Conservation (phyloP, 2,797 vertebrate species). For the Cynopterus sphinx region DNA sequence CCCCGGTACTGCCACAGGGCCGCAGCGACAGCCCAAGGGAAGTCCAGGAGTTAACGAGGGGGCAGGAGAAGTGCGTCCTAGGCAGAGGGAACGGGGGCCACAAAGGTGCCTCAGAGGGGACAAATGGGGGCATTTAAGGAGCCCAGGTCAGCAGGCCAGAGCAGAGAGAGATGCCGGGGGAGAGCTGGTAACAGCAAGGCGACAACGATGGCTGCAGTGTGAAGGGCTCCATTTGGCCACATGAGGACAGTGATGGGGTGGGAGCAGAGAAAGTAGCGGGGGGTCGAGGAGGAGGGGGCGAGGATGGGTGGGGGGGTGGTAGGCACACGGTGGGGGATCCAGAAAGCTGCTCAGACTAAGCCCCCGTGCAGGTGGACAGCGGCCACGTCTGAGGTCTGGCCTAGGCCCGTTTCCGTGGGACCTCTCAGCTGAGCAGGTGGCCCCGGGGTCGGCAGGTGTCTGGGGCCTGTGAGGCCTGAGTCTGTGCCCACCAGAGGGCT, state of each 20-base stretch:
- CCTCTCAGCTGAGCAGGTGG: neutral
- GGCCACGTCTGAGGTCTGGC: neutral
- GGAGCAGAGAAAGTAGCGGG: neutral
- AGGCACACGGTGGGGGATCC: no score
- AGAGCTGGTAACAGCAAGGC: neutral
- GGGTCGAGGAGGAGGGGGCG: neutral
- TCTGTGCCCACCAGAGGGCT: neutral
- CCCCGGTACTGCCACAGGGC: neutral
- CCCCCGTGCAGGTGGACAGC: no score
- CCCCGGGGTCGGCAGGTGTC: neutral
- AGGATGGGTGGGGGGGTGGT: neutral
- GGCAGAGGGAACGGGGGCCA: neutral
- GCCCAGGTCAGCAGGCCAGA: neutral
- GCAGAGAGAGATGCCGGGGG: neutral
- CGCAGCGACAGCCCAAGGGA: neutral
- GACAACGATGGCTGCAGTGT: neutral
- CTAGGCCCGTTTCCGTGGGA: neutral
- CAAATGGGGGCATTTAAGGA: neutral
- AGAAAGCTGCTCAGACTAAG: neutral
- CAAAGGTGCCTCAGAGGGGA: no score
- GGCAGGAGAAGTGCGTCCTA: neutral
- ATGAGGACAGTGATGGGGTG: no score
- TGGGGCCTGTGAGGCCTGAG: neutral
- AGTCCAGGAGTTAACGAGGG: neutral
- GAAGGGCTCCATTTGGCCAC: neutral